A percentile compares a stretch with the other conserved stretches of the same genome.
phyloP scores from a whole-genome alignment of 2,888 invertebrate species.

The Aphidius colemani region DNA sequence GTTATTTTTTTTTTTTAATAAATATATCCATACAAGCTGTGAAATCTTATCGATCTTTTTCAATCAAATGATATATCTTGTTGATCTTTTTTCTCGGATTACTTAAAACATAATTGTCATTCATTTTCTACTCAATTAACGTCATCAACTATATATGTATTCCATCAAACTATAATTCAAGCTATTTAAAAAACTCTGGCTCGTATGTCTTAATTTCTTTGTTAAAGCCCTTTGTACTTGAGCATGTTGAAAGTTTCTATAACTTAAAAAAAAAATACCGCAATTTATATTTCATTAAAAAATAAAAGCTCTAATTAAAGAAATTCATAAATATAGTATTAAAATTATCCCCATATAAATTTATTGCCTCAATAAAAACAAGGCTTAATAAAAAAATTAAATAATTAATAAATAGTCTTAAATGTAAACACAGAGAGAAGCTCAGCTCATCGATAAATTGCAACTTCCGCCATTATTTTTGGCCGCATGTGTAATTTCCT shows the following conservation, averaged over 20 bases:
- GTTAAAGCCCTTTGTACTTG: too few species aligned
- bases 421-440: neutral
- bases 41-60: slow-evolving; percentile 36
- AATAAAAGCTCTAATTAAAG: neutral
- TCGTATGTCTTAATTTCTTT: too few species aligned
- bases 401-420: too few species aligned
- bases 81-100: neutral
- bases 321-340: slow-evolving; percentile 1
- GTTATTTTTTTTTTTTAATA: slow-evolving; percentile 29
- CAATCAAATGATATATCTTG: slow-evolving; percentile 28
- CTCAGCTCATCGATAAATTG: slow-evolving; percentile 56
- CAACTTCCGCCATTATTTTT: slow-evolving; percentile 57
- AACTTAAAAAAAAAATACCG: neutral
- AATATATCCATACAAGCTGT: slow-evolving; percentile 29
- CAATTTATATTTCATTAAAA: neutral
- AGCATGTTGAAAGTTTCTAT: too few species aligned
- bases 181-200: too few species aligned
- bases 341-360: neutral
- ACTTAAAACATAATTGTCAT: neutral
- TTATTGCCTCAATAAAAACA: too few species aligned
- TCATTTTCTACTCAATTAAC: neutral
- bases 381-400: too few species aligned
- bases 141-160: too few species aligned
- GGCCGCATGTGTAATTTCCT: slow-evolving; percentile 57
- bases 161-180: too few species aligned